Base-by-base conservation (phyloP, 2,113 vertebrate genomes). In the Stegastes partitus region DNA sequence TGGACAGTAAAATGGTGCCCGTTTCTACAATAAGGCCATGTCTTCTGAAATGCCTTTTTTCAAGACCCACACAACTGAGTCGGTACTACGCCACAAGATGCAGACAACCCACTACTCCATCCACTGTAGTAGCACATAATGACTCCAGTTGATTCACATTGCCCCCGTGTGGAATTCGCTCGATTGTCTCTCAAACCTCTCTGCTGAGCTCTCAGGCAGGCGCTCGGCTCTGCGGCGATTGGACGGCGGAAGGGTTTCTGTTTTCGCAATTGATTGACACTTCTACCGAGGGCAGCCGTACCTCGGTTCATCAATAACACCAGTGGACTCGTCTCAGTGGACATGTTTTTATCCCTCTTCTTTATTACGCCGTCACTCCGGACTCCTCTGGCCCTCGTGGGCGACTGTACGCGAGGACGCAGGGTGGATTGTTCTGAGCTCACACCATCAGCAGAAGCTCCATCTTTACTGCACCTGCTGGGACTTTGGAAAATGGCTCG, bases 41-140 rank as follows among this genome's bases (percentile, higher is more conserved):
- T 90, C 95, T 96, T 96, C 94, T 93, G 51, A 92, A 96, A 95
- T 96, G 96, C 96, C 97, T 97, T 97, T 96, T n/a, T 92, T 34
- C 84, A 89, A 91, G 83, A 85, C 95, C 94, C 93, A 83, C 87
- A 82, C 59, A 85, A 82, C 79, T 82, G 79, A 88, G 89, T 90
- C 79, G 64, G 86, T 87, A 89, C 89, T 79, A 62, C 74, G 23
- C 73, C 69, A 56, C 72, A 71, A 81, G 62, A 88, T 23, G 92
- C 87, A 86, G 91, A 87, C 92, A 68, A n/a, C 89, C 81, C 85
- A 83, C 84, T 64, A 81, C 84, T 80, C 82, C 78, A 86, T 83
- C 85, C 74, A 75, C 77, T 74, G 87, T 89, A 90, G 91, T 90
- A 93, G 91, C 91, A 91, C 89, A 87, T 16, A 77, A 81, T 62